These are phyloP conservation scores for Madoqua kirkii DNA, from an alignment of 2,113 vertebrate species.

Conservation along the genomic window DNA sequence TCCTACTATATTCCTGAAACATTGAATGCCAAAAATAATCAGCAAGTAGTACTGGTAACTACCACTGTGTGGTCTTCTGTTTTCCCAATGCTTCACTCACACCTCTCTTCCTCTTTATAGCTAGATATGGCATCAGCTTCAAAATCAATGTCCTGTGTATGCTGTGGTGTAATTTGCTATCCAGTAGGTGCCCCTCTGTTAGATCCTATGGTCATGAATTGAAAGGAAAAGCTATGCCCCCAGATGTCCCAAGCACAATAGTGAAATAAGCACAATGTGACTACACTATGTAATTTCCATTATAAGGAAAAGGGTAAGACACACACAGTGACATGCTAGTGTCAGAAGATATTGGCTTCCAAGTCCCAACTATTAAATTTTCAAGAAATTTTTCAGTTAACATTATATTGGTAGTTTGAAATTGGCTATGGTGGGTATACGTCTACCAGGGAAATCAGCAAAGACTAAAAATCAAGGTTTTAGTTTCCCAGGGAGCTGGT, in stretches of 20 bases:
- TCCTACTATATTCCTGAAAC: not conserved
- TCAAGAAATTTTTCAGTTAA: not conserved
- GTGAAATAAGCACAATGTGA: not conserved
- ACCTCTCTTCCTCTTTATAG: not conserved
- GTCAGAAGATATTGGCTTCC: not conserved
- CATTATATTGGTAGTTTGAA: not conserved
- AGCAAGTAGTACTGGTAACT: not conserved
- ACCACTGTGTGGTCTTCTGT: not conserved
- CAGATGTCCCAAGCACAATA: not conserved
- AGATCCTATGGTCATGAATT: not conserved
- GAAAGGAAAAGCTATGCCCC: not conserved
- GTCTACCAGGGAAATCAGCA: not conserved
- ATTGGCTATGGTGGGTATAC: not conserved
- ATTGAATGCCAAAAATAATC: not conserved
- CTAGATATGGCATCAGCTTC: not conserved
- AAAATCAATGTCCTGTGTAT: not conserved
- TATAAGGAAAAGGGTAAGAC: not conserved
- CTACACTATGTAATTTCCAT: not conserved
- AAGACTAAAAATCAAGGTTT: not conserved
- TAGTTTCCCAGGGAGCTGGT: not conserved
- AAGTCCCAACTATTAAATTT: not conserved
- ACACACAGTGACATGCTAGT: not conserved
- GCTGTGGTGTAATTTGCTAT: not conserved
- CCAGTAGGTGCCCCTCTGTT: not conserved
- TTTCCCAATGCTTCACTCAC: not conserved